phyloP scores from a whole-genome alignment of 1,140 invertebrate species.

The Lucilia cuprina region DNA sequence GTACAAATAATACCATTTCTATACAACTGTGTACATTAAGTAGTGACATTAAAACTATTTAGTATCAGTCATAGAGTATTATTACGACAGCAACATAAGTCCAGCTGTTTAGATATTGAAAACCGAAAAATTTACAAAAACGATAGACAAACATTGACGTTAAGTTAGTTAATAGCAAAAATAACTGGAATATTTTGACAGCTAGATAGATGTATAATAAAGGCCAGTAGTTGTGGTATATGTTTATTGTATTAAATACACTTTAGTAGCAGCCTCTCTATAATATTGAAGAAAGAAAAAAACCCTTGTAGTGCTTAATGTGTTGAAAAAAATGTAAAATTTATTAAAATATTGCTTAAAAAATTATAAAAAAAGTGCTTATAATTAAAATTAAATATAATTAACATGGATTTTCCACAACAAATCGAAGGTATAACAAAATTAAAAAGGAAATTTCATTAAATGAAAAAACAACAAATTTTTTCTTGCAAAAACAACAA shows the following conservation, averaged over 20 bases:
- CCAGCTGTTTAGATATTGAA: no score
- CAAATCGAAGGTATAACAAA: constrained; percentile 48
- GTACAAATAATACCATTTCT: background rate
- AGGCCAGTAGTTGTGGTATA: no score
- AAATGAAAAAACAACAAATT: background rate
- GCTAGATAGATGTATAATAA: no score
- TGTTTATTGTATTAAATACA: no score
- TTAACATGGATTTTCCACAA: constrained; percentile 48
- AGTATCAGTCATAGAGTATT: background rate
- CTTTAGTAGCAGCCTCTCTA: background rate
- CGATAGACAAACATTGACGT: no score
- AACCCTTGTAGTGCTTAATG: background rate
- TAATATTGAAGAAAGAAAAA: background rate
- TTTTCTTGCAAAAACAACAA: background rate
- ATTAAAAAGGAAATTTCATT: background rate
- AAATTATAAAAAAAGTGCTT: background rate
- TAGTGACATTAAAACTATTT: background rate
- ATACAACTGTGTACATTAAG: background rate
- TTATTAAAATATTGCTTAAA: background rate
- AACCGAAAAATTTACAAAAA: no score
- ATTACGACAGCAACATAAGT: no score
- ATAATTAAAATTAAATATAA: background rate
- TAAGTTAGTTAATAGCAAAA: no score
- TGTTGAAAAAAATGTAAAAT: background rate
- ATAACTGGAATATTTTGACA: no score